These are phyloP conservation scores for Lacerta bilineata DNA, from an alignment of 2,797 vertebrate species.

Conservation along the genomic window DNA sequence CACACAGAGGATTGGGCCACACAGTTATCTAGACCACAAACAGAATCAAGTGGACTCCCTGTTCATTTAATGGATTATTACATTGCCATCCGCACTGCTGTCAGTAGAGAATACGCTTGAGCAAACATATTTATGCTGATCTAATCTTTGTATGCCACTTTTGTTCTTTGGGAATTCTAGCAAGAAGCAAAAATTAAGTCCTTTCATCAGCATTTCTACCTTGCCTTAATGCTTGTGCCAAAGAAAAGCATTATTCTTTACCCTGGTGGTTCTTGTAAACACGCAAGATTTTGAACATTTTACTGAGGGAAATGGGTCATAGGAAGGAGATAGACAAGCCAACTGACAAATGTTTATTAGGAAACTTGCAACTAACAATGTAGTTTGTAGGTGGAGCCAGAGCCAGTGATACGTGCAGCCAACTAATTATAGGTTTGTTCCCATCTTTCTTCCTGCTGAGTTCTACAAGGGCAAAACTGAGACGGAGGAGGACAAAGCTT, in stretches of 20 bases:
- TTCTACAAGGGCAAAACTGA: too few relatives aligned
- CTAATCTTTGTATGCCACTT: slow-evolving; percentile 18
- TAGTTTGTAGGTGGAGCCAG: too few relatives aligned
- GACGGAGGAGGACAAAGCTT: too few relatives aligned
- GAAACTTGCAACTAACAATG: neutral
- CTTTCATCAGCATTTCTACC: neutral
- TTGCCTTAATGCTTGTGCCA: neutral
- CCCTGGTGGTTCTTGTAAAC: neutral
- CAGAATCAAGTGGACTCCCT: neutral
- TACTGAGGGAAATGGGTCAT: neutral
- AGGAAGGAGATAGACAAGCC: neutral
- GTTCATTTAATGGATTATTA: neutral
- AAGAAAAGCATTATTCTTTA: neutral
- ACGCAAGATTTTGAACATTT: neutral
- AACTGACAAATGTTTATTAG: neutral
- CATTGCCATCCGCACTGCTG: neutral
- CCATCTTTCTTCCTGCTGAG: too few relatives aligned
- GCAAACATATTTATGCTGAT: neutral
- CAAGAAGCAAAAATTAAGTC: neutral
- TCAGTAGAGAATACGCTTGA: neutral
- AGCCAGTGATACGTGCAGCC: too few relatives aligned
- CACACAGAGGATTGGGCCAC: neutral
- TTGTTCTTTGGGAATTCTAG: slow-evolving; percentile 27
- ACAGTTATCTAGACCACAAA: neutral
- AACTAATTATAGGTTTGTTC: too few relatives aligned